These are phyloP conservation scores for Sycophila sp. DNA, from an alignment of 1,140 invertebrate genomes.

Conservation along the genomic window DNA sequence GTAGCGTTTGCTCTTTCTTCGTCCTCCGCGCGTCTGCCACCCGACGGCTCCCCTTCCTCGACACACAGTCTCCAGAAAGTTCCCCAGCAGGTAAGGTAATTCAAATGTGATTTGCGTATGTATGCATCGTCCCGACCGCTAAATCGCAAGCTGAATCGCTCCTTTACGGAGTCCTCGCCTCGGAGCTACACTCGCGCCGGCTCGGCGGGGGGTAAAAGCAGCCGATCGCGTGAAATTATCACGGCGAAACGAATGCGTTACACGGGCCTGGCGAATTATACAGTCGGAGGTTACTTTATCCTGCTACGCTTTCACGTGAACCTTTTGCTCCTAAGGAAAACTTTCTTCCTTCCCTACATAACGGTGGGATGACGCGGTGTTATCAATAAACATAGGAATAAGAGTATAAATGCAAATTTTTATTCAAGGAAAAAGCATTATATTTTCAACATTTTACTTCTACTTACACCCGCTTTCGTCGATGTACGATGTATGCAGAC, in stretches of 20 bases:
- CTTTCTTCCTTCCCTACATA: too few relatives aligned
- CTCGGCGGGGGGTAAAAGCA: too few relatives aligned
- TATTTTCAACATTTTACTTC: too few relatives aligned
- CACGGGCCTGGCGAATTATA: too few relatives aligned
- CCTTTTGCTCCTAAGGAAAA: too few relatives aligned
- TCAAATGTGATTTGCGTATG: slow-evolving; percentile 43
- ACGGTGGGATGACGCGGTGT: too few relatives aligned
- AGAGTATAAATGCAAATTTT: too few relatives aligned
- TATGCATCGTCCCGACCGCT: slow-evolving; percentile 12
- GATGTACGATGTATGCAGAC: not conserved
- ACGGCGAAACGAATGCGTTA: slow-evolving; percentile 7
- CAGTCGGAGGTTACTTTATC: too few relatives aligned
- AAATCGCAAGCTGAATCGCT: slow-evolving; percentile 37
- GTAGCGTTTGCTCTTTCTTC: slow-evolving; percentile 46
- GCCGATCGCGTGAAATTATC: slow-evolving; percentile 23
- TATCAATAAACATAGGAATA: slow-evolving; percentile 4
- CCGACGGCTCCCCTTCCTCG: not conserved
- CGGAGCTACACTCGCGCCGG: not conserved
- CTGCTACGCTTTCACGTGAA: too few relatives aligned
- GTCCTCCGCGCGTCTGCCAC: not conserved
- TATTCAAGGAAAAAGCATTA: too few relatives aligned
- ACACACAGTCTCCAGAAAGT: not conserved
- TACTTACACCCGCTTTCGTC: too few relatives aligned
- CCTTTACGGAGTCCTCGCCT: not conserved
- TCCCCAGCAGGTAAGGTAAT: slow-evolving; percentile 34